Evolutionary conservation across 2,113 vertebrate genomes (phyloP).

Genomic region (Fregata magnificens): DNA sequence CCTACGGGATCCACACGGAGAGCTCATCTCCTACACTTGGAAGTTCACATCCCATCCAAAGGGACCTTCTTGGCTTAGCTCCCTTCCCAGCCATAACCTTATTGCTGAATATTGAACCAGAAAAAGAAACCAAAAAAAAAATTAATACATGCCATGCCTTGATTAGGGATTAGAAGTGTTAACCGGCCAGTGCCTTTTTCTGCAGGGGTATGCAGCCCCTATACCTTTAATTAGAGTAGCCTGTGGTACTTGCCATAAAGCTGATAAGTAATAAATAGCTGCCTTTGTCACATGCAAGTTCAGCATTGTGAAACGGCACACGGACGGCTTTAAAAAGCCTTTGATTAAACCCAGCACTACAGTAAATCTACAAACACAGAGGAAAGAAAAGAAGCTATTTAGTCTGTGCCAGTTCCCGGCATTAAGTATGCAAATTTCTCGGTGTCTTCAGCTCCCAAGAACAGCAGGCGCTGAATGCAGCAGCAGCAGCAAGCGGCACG

Average conservation of each 20-base stretch:
- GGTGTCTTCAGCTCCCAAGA: conserved; percentile 72
- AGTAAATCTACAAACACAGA: conserved; percentile 75
- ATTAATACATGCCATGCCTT: neutral
- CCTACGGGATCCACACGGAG: rapidly evolving
- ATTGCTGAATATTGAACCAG: neutral
- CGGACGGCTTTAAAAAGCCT: conserved; percentile 72
- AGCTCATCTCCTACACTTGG: neutral
- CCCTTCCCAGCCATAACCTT: neutral
- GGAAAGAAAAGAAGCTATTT: conserved; percentile 74
- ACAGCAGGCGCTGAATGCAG: conserved; percentile 74
- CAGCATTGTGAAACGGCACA: conserved; percentile 71
- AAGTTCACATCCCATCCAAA: neutral
- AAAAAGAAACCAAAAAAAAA: neutral
- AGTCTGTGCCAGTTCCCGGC: conserved; percentile 75
- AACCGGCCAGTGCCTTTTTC: conserved; percentile 42
- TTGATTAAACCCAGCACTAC: conserved; percentile 76
- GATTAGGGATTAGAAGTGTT: conserved; percentile 64
- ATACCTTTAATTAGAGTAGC: conserved; percentile 65
- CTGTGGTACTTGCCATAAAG: conserved; percentile 60
- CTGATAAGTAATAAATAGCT: conserved; percentile 75
- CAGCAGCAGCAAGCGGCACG: conserved; percentile 68
- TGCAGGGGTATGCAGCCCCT: conserved; percentile 55
- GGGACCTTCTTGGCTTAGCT: neutral
- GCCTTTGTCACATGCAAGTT: conserved; percentile 70
- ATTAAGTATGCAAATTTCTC: conserved; percentile 78